Base-by-base conservation (phyloP, 2,888 invertebrate genomes). In the Agrochola circellaris region DNA sequence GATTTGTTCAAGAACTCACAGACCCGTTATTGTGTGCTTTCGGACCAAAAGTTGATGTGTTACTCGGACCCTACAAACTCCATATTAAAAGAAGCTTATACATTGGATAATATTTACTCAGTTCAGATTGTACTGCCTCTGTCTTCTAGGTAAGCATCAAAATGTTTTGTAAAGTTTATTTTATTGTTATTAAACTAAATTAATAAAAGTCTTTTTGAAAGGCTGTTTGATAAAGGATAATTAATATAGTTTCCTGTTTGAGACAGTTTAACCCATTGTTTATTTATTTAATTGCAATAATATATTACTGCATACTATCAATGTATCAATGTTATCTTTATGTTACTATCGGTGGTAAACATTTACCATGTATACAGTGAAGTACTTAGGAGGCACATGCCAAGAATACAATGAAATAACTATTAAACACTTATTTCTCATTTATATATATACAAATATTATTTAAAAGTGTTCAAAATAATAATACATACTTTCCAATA, bases 1-100 rank as follows among this genome's bases (percentile, higher is more conserved):
- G 98, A 98, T 84, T 95, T 98, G 75, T 97, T 98, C 72, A 98
- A 98, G 83, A 98, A 98, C 91, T 97, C 98, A 90, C 98, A 98
- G 82, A 97, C 97, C n/a, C 97, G 98, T 62, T 98, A 97, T 94
- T 98, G 98, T 90, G 97, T 98, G 61, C 93, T 98, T 42, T 97
- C 98, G 8, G 98, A 98, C 85, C 97, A 98, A 65, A 98, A 98
- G 90, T 95, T 99, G 48, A 97, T 97, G 84, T 98, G 98, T 90
- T 98, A 98, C 89, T 95, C 97, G 9, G 98, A 98, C 90, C 98
- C 98, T 86, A 97, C 97, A 73, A 97, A 98, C 94, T 97, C 97
- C 58, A 95, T 97, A 58, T 91, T 98, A 38, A 98, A 98, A 91
- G 98, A 98, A 93, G 95, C 97, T 38, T 97, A 98, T 90, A 95